These are phyloP conservation scores for Hyperoplus lanceolatus DNA, from an alignment of 2,797 vertebrate genomes.

Conservation along the genomic window DNA sequence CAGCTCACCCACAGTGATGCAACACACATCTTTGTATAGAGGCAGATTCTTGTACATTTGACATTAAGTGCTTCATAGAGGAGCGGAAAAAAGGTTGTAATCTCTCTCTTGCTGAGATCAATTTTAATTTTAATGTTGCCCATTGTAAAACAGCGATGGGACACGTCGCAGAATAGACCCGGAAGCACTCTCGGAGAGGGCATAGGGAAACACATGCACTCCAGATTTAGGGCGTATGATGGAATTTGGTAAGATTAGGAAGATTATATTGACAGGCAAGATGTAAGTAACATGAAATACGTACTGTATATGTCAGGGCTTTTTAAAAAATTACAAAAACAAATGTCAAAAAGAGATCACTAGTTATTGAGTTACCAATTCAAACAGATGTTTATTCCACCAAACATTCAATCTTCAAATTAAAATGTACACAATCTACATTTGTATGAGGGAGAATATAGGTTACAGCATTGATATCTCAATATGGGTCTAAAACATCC, in stretches of 20 bases:
- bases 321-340: background rate
- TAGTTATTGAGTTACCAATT: background rate
- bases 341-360: background rate
- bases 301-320: background rate
- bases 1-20: slow-evolving; percentile 75
- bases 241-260: background rate
- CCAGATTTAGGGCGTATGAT: background rate
- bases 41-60: slow-evolving; percentile 30
- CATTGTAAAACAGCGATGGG: slow-evolving; percentile 22
- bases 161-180: slow-evolving; percentile 6
- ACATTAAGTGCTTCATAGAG: slow-evolving; percentile 15
- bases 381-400: background rate
- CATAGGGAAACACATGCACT: background rate
- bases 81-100: slow-evolving; percentile 30
- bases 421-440: background rate
- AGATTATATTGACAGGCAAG: background rate
- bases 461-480: background rate
- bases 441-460: background rate
- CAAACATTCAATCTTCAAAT: background rate
- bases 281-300: background rate
- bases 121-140: slow-evolving; percentile 52
- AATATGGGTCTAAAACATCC: background rate
- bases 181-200: background rate
- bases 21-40: slow-evolving; percentile 66
- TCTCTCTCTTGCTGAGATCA: slow-evolving; percentile 32